Evolutionary conservation across 2,888 invertebrate genomes (phyloP).

Genomic region (Belgica antarctica): DNA sequence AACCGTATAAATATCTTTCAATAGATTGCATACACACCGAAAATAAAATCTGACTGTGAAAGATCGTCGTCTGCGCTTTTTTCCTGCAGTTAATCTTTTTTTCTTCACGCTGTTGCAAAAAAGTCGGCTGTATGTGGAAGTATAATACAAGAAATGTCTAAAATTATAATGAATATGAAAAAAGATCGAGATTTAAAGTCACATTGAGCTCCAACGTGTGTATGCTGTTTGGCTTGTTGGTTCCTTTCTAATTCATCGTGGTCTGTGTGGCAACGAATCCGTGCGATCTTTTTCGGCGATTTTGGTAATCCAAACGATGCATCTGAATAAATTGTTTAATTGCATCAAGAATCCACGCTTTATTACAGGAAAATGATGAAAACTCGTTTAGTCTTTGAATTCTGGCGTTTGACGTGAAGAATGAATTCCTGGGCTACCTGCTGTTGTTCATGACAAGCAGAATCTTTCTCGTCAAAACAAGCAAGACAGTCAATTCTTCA

Average conservation of each 20-base stretch:
- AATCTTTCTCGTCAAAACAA: neutral
- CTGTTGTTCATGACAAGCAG: neutral
- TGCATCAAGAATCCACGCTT: neutral
- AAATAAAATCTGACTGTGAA: conserved; percentile 29
- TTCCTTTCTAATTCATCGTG: conserved; percentile 34
- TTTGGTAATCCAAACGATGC: neutral
- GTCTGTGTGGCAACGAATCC: conserved; percentile 21
- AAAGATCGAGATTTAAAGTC: conserved; percentile 37
- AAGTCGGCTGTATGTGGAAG: conserved; percentile 40
- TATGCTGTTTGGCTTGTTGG: conserved; percentile 5
- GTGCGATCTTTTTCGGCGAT: neutral
- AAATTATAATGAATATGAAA: conserved; percentile 38
- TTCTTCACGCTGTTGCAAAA: conserved; percentile 29
- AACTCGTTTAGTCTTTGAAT: neutral
- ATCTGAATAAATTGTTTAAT: neutral
- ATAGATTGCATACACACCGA: neutral
- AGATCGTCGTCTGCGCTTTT: conserved; percentile 39
- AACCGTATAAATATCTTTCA: conserved; percentile 12
- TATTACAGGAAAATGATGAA: neutral
- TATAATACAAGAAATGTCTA: conserved; percentile 39
- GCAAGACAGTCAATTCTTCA: too few species aligned
- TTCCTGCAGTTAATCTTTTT: conserved; percentile 27
- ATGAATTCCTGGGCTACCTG: neutral
- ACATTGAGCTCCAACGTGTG: conserved; percentile 37
- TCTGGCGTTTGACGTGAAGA: too few species aligned